phyloP scores from a whole-genome alignment of 2,888 invertebrate species.

The Flabesymbios commensalis region DNA sequence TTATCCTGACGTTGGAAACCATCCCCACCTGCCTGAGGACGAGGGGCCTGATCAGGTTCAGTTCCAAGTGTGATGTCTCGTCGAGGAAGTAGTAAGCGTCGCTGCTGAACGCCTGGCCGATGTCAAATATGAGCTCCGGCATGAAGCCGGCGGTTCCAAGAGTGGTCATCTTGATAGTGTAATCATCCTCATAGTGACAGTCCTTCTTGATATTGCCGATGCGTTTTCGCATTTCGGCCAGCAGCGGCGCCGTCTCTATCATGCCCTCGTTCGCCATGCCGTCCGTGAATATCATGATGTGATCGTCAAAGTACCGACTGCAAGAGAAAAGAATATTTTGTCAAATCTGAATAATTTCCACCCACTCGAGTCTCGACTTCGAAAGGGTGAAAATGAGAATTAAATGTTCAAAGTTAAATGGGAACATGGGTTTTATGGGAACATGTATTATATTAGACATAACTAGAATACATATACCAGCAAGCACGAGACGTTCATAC shows the following conservation, averaged over 20 bases:
- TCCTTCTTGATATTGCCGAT: constrained; percentile 40
- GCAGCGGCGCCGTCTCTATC: constrained; percentile 39
- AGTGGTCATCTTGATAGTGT: constrained; percentile 50
- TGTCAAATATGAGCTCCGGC: constrained; percentile 45
- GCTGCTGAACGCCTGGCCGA: constrained; percentile 50
- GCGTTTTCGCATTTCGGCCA: constrained; percentile 43
- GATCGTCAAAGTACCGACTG: constrained; percentile 39
- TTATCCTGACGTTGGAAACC: constrained; percentile 44
- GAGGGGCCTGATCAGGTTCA: constrained; percentile 48
- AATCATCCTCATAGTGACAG: constrained; percentile 41
- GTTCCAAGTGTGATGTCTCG: constrained; percentile 40
- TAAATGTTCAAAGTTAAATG: not conserved
- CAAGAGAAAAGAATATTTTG: constrained; percentile 1
- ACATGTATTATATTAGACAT: too few relatives aligned
- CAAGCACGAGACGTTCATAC: too few relatives aligned
- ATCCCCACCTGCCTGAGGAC: constrained; percentile 46
- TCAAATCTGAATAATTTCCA: too few relatives aligned
- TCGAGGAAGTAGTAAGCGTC: constrained; percentile 52
- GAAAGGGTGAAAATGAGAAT: too few relatives aligned
- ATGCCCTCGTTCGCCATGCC: constrained; percentile 54
- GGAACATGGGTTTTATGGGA: not conserved
- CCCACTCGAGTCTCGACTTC: too few relatives aligned
- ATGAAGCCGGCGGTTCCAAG: constrained; percentile 47
- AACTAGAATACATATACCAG: too few relatives aligned
- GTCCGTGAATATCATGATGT: constrained; percentile 52